phyloP scores from a whole-genome alignment of 2,113 vertebrate species.

The Corydoras maculifer region DNA sequence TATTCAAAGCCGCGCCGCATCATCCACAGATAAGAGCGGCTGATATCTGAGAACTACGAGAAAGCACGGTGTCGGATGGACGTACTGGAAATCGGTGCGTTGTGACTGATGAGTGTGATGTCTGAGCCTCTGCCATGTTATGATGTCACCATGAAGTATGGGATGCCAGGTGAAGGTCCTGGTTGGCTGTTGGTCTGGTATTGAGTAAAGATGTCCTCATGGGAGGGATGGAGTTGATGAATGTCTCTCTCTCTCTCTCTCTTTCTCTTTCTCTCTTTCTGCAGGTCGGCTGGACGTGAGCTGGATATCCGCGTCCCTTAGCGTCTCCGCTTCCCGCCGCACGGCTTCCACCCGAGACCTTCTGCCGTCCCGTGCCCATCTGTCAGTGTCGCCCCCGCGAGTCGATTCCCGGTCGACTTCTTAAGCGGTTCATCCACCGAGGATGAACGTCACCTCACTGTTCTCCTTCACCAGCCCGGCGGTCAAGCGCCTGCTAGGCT shows the following conservation, averaged over 20 bases:
- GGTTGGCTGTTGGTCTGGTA: background rate
- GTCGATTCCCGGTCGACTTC: background rate
- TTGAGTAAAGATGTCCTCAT: background rate
- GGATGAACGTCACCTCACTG: conserved; percentile 94
- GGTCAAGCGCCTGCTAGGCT: conserved; percentile 90
- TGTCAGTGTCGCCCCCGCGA: background rate
- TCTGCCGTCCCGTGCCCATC: background rate
- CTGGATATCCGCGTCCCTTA: conserved; percentile 15
- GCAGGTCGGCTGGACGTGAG: conserved; percentile 28
- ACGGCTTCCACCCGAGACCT: background rate
- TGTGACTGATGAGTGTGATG: conserved; percentile 41
- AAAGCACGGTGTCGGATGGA: conserved; percentile 48
- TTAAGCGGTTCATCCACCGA: conserved; percentile 12
- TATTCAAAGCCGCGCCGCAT: conserved; percentile 25
- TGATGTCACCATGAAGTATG: conserved; percentile 34
- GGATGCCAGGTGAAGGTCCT: conserved; percentile 11
- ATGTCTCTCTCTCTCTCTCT: conserved; percentile 10
- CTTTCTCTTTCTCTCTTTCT: conserved; percentile 11
- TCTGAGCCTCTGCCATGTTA: conserved; percentile 52
- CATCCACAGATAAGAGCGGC: conserved; percentile 16
- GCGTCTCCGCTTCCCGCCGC: conserved; percentile 6
- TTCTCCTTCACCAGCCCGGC: conserved; percentile 98
- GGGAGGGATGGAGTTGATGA: background rate
- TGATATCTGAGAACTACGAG: conserved; percentile 45
- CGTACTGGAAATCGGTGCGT: conserved; percentile 32